phyloP scores from a whole-genome alignment of 1,140 invertebrate genomes.

The Colletes gigas region DNA sequence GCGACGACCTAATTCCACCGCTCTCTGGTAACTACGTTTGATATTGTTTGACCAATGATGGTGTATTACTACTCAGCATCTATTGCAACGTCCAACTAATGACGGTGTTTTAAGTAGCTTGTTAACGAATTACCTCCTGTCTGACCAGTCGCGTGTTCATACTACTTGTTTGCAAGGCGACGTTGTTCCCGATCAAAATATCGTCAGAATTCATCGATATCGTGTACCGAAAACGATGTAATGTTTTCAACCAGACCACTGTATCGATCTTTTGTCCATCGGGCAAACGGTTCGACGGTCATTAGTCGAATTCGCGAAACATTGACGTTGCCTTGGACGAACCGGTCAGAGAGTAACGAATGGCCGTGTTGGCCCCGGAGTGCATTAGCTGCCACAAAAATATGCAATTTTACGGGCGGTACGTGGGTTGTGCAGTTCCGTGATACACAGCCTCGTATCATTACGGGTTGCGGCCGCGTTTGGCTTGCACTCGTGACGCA shows the following conservation, averaged over 20 bases:
- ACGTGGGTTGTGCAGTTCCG: not conserved
- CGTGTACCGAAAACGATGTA: too few relatives aligned
- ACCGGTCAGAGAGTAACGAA: constrained; percentile 11
- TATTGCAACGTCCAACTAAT: too few relatives aligned
- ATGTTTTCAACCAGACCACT: too few relatives aligned
- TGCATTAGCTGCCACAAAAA: constrained; percentile 39
- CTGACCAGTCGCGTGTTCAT: too few relatives aligned
- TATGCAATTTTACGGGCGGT: constrained; percentile 27
- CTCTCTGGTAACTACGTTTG: too few relatives aligned
- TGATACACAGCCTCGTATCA: constrained; percentile 4
- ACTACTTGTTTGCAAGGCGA: too few relatives aligned
- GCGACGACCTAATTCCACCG: too few relatives aligned
- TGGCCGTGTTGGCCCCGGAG: not conserved
- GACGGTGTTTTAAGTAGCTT: too few relatives aligned
- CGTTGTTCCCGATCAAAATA: too few relatives aligned
- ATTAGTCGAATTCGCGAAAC: constrained; percentile 34
- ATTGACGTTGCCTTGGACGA: not conserved
- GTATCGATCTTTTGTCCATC: not conserved
- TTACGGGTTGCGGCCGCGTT: not conserved
- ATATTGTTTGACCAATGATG: too few relatives aligned
- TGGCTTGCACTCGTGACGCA: constrained; percentile 1
- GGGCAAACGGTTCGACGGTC: not conserved
- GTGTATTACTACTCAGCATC: too few relatives aligned
- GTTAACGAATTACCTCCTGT: too few relatives aligned
- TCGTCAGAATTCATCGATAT: not conserved